Conservation (phyloP, 2,888 invertebrate genomes). For the Atethmia centrago region DNA sequence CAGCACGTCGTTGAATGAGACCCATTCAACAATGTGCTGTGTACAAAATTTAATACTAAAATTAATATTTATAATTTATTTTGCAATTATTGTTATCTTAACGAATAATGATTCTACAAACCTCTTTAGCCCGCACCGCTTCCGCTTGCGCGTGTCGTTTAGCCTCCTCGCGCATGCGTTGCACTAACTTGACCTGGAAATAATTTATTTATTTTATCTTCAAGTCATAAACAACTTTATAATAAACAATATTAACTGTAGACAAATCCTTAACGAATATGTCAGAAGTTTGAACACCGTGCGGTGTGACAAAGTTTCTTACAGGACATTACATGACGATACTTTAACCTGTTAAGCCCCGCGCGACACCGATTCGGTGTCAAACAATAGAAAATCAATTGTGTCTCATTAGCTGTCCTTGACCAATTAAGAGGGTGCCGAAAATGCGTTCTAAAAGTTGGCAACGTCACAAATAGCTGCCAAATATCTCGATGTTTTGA, state of each 20-base stretch:
- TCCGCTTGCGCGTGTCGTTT: slow-evolving; percentile 96
- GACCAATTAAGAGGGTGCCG: background rate
- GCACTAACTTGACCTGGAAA: slow-evolving; percentile 94
- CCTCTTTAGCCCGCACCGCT: slow-evolving; percentile 94
- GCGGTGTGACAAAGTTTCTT: background rate
- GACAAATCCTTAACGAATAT: background rate
- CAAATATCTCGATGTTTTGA: background rate
- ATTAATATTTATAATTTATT: too few relatives aligned
- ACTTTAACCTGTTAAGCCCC: too few relatives aligned
- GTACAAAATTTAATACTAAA: too few relatives aligned
- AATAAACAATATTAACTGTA: too few relatives aligned
- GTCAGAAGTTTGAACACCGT: background rate
- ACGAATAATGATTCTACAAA: slow-evolving; percentile 52
- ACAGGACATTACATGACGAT: background rate
- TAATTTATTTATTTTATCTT: background rate
- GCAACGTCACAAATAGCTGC: background rate
- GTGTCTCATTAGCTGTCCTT: too few relatives aligned
- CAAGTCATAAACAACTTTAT: background rate
- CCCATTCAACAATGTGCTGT: too few relatives aligned
- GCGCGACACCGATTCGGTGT: too few relatives aligned
- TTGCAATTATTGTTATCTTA: background rate
- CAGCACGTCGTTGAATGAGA: too few relatives aligned
- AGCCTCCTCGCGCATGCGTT: slow-evolving; percentile 98
- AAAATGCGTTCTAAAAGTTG: background rate
- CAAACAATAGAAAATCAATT: too few relatives aligned